Percentiles rank a stretch among this genome's conserved stretches.
phyloP scores from a whole-genome alignment of 2,888 invertebrate species.

The Pachymerium ferrugineum region DNA sequence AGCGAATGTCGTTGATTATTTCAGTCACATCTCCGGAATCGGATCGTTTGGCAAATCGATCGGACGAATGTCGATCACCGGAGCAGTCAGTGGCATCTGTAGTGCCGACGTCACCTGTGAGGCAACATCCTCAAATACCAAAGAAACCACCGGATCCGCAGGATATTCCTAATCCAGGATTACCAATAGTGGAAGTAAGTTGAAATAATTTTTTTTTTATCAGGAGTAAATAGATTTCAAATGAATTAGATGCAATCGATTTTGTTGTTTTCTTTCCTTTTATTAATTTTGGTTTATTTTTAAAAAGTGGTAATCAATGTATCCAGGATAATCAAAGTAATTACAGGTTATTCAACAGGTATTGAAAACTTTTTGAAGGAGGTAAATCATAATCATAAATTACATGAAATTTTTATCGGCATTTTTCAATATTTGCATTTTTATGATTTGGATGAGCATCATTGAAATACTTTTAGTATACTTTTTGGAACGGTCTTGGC shows the following conservation, averaged over 20 bases:
- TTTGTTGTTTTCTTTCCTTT: too few relatives aligned
- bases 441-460: background rate
- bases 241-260: background rate
- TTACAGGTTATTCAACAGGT: too few relatives aligned
- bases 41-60: background rate
- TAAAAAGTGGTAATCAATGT: too few relatives aligned
- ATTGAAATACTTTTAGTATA: background rate
- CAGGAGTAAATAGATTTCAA: background rate
- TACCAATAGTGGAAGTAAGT: conserved; percentile 60
- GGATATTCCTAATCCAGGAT: conserved; percentile 61
- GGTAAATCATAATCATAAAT: too few relatives aligned
- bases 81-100: background rate
- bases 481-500: conserved; percentile 20
- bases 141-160: conserved; percentile 40
- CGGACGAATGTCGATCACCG: conserved; percentile 5
- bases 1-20: background rate
- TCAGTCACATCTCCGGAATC: conserved; percentile 30
- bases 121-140: conserved; percentile 47
- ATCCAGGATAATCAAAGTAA: too few relatives aligned
- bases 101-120: conserved; percentile 6
- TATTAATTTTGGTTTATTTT: too few relatives aligned
- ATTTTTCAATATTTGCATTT: too few relatives aligned
- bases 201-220: background rate
- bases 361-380: too few relatives aligned
- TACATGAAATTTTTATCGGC: too few relatives aligned